Base-by-base conservation (phyloP, 2,888 invertebrate genomes). In the Lasioglossum figueresi region DNA sequence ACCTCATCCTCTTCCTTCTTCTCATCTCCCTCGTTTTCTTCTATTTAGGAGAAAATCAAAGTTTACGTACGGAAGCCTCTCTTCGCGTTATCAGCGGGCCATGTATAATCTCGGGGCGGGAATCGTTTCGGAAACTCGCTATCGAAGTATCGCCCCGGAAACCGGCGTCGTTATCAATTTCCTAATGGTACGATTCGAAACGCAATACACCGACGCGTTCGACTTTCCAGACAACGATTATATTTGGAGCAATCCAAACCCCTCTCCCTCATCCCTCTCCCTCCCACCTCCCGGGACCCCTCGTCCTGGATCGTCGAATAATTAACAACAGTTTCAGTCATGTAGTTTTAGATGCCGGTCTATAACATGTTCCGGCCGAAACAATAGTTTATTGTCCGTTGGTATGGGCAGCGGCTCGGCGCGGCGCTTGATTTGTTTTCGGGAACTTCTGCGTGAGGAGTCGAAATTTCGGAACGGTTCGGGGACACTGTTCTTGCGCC, bases 341-440 rank as follows among this genome's bases (percentile, higher is more conserved):
- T 82, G 83, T 56, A 82, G 77, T 83, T 77, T 77, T 83, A 66
- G 66, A 45, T 37, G 45, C 66, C 63, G 63, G 72, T 40, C 75
- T 23, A 45, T 45, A 40, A 63, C 48, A 34, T 56, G 81, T 73
- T 37, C 43, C 63, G 52, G 34, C n/a, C 70, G 66, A 40, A 56
- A 48, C 76, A 63, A 76, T 83, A 82, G 82, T 83, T 83, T 77
- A 83, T 82, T 31, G 82, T 43, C 59, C 43, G 48, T 12, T 76
- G 52, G 82, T 76, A 76, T 82, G 83, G 48, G 40, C 43, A 6
- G 52, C 52, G 71, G 43, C 56, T 56, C 74, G 74, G 72, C 79
- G 31, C 74, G 74, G 72, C 79, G 31, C 48, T 63, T 76, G 52
- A 80, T 80, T 77, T 71, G 70, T n/a, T 78, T 45, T n/a, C n/a